Evolutionary conservation across 2,888 invertebrate species (phyloP).

Genomic region (Eilema caniola): DNA sequence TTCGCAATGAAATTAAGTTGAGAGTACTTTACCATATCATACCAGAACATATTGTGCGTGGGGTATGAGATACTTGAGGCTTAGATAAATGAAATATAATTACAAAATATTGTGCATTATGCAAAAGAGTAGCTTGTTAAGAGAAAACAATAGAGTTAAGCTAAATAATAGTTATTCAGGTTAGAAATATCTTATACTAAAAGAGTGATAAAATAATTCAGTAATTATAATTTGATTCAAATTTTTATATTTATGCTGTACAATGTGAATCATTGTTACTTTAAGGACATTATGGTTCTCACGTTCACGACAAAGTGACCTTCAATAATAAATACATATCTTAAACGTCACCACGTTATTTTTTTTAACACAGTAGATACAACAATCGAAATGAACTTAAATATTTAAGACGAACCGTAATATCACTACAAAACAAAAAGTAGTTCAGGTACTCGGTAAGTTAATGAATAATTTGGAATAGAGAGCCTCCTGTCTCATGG

Average conservation of each 20-base stretch:
- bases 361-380: neutral
- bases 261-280: too few species aligned
- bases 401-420: neutral
- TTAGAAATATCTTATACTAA: neutral
- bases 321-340: neutral
- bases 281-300: neutral
- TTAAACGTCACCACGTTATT: neutral
- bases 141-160: too few species aligned
- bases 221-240: neutral
- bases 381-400: neutral
- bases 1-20: neutral
- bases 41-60: neutral
- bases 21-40: neutral
- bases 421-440: constrained; percentile 43
- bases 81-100: too few species aligned
- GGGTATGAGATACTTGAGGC: too few species aligned
- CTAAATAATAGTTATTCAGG: neutral
- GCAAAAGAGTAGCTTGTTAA: too few species aligned
- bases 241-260: neutral
- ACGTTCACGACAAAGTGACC: neutral
- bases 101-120: too few species aligned
- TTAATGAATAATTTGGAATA: constrained; percentile 62
- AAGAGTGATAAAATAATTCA: too few species aligned
- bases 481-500: constrained; percentile 38
- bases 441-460: constrained; percentile 20